Conservation (phyloP, 2,888 invertebrate species). For the Chrysopilus asiliformis region DNA sequence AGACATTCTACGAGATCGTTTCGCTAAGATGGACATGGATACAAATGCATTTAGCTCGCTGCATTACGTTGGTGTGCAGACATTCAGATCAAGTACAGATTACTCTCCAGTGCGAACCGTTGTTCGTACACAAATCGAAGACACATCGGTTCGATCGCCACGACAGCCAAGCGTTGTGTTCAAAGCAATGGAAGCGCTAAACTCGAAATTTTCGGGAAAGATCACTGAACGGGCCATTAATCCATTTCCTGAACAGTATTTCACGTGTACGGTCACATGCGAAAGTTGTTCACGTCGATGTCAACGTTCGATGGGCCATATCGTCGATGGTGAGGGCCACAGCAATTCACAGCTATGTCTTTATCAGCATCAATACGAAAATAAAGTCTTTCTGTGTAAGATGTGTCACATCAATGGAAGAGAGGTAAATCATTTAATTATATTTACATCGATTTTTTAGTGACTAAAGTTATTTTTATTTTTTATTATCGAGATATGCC, state of each 20-base stretch:
- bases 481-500: too few relatives aligned
- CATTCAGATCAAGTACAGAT: constrained; percentile 41
- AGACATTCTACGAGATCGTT: constrained; percentile 46
- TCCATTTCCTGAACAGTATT: constrained; percentile 65
- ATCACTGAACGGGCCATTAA: constrained; percentile 46
- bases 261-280: constrained; percentile 59
- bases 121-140: constrained; percentile 48
- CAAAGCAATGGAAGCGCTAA: constrained; percentile 54
- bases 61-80: constrained; percentile 51
- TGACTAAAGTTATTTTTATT: too few relatives aligned
- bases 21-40: constrained; percentile 46
- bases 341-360: constrained; percentile 34
- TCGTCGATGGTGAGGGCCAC: constrained; percentile 47
- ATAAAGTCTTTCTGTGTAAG: constrained; percentile 50
- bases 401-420: constrained; percentile 46
- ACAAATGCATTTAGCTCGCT: constrained; percentile 61
- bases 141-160: constrained; percentile 55
- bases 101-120: constrained; percentile 44
- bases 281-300: constrained; percentile 53
- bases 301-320: constrained; percentile 52
- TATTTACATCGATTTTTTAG: too few relatives aligned
- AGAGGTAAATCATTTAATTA: too few relatives aligned
- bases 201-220: constrained; percentile 60
- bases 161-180: constrained; percentile 53
- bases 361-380: constrained; percentile 65